Evolutionary conservation across 2,113 vertebrate species (phyloP).

Genomic region (Pedionomus torquatus): DNA sequence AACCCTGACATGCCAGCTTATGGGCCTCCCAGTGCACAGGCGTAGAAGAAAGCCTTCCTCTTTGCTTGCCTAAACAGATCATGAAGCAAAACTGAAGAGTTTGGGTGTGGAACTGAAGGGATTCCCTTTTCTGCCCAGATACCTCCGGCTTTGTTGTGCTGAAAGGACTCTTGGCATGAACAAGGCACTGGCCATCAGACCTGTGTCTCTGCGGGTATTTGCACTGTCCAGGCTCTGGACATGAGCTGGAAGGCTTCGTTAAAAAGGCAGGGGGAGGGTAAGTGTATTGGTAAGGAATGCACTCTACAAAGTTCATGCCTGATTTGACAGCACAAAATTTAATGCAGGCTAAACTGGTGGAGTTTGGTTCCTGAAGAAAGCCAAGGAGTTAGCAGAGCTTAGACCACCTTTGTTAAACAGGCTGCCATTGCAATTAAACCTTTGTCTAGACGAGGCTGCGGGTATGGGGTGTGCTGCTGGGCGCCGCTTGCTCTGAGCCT

Average conservation of each 20-base stretch:
- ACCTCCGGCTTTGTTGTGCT: background rate
- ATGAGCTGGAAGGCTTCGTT: background rate
- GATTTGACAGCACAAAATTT: background rate
- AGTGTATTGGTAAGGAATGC: background rate
- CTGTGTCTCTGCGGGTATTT: background rate
- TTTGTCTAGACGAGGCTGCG: background rate
- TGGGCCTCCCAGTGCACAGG: accelerated
- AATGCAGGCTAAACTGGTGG: background rate
- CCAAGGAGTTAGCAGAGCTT: background rate
- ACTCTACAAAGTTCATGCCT: background rate
- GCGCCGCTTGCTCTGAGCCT: background rate
- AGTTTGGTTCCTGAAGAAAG: background rate
- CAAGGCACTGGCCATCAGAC: background rate
- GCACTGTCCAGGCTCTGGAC: background rate
- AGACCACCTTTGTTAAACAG: constrained; percentile 5
- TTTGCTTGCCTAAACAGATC: accelerated
- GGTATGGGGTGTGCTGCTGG: background rate
- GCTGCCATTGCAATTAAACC: background rate
- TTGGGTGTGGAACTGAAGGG: background rate
- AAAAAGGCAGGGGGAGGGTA: background rate
- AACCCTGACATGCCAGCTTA: accelerated
- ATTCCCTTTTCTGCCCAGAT: background rate
- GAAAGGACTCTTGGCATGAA: too few species aligned
- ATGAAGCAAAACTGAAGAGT: accelerated
- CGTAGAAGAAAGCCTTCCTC: background rate